Evolutionary conservation across 2,113 vertebrate species (phyloP).

Genomic region (Opisthocomus hoazin): DNA sequence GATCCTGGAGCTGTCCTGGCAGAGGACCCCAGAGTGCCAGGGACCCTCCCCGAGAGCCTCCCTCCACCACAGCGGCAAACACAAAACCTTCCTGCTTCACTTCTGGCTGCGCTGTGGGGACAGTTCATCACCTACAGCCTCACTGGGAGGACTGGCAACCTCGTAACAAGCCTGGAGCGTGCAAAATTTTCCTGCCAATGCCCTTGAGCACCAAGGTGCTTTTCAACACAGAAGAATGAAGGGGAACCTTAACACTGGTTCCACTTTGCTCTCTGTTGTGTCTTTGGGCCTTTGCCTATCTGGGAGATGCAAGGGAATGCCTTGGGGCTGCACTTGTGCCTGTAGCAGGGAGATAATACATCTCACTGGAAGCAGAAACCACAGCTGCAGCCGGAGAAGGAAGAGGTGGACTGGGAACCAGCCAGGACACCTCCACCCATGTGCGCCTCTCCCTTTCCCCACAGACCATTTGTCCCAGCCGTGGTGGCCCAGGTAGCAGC

Average conservation of each 20-base stretch:
- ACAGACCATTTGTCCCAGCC: neutral
- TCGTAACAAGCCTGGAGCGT: neutral
- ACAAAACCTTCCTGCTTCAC: neutral
- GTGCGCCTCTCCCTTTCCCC: neutral
- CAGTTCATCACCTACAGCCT: neutral
- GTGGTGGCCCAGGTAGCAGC: neutral
- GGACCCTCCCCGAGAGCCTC: neutral
- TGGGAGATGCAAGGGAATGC: neutral
- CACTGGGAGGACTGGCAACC: neutral
- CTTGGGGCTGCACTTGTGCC: neutral
- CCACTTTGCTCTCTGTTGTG: neutral
- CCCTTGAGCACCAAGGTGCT: neutral
- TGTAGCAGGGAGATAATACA: neutral
- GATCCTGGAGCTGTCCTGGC: neutral
- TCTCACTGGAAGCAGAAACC: neutral
- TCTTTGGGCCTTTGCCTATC: constrained; percentile 21
- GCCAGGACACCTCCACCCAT: neutral
- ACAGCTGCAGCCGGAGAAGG: neutral
- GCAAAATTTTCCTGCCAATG: neutral
- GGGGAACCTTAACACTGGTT: neutral
- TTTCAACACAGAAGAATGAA: neutral
- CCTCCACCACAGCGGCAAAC: neutral
- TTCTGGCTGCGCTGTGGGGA: neutral
- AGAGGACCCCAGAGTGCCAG: neutral
- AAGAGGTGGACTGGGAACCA: neutral